A percentile compares a stretch with the other conserved stretches of the same genome.
These are phyloP conservation scores for Amphiura filiformis DNA, from an alignment of 35 echinoderm and acorn worm species.

Conservation along the genomic window DNA sequence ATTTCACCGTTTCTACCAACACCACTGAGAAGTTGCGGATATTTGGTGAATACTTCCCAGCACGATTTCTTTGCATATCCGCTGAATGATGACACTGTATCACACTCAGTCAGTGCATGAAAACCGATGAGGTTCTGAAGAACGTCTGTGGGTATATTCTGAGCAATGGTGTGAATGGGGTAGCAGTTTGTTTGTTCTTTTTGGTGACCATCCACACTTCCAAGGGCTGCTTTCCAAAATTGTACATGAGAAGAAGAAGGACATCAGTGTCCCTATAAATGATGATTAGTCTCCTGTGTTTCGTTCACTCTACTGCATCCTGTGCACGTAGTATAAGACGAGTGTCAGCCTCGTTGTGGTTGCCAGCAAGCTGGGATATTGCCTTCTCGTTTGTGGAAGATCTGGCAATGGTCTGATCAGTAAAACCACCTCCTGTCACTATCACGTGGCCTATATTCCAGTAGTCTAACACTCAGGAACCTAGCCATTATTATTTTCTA, in stretches of 20 bases:
- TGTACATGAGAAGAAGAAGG: constrained; percentile 22
- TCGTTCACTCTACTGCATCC: constrained; percentile 5
- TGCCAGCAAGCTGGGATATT: not conserved
- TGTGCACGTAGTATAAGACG: constrained; percentile 23
- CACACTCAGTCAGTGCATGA: constrained; percentile 43
- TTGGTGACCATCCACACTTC: constrained; percentile 33
- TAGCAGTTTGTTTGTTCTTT: constrained; percentile 11
- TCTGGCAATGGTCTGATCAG: not conserved
- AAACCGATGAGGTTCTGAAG: not conserved
- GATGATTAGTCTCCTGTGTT: constrained; percentile 2
- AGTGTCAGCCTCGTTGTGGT: constrained; percentile 47
- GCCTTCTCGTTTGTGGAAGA: not conserved
- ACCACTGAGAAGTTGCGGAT: constrained; percentile 1
- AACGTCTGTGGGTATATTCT: not conserved
- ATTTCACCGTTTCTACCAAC: not conserved
- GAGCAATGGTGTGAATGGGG: constrained; percentile 17
- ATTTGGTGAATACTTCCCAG: constrained; percentile 25
- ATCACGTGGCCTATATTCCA: not conserved
- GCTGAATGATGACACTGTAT: not conserved
- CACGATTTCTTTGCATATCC: constrained; percentile 37
- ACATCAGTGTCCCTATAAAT: constrained; percentile 41
- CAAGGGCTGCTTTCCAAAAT: not conserved
- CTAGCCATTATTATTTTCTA: constrained; percentile 33
- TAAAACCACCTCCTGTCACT: constrained; percentile 35
- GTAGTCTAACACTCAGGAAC: not conserved